Percentiles rank a stretch among this genome's conserved stretches.
phyloP scores from a whole-genome alignment of 2,888 invertebrate species.

The Spodoptera exigua region DNA sequence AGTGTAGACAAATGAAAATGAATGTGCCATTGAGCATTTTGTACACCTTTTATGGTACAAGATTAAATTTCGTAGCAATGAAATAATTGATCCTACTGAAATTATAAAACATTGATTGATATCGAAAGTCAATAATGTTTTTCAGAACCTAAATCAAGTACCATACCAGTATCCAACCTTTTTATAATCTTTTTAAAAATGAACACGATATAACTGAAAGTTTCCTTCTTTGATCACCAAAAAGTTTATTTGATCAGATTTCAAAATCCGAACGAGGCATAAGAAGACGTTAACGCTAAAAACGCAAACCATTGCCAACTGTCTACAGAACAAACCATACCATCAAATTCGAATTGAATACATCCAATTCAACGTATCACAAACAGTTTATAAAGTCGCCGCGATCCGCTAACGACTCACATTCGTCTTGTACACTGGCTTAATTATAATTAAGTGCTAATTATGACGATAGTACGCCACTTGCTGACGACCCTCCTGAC shows the following conservation, averaged over 20 bases:
- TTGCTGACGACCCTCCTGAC: constrained; percentile 58
- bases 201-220: no score
- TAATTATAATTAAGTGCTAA: constrained; percentile 77
- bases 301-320: constrained; percentile 30
- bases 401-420: constrained; percentile 65
- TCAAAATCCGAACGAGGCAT: neutral
- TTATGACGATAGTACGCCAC: constrained; percentile 66
- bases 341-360: constrained; percentile 29
- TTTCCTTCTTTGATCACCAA: neutral
- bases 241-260: neutral
- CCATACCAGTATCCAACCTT: no score
- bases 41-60: neutral
- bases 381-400: constrained; percentile 52
- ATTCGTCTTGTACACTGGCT: constrained; percentile 70
- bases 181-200: no score
- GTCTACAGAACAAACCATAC: constrained; percentile 11
- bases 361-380: constrained; percentile 45
- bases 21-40: neutral
- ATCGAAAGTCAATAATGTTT: no score
- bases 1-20: constrained; percentile 5
- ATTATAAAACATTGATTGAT: no score
- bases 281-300: neutral
- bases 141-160: no score
- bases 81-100: no score
- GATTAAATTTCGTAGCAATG: no score